phyloP scores from a whole-genome alignment of 2,888 invertebrate genomes.

The Eilema depressum region DNA sequence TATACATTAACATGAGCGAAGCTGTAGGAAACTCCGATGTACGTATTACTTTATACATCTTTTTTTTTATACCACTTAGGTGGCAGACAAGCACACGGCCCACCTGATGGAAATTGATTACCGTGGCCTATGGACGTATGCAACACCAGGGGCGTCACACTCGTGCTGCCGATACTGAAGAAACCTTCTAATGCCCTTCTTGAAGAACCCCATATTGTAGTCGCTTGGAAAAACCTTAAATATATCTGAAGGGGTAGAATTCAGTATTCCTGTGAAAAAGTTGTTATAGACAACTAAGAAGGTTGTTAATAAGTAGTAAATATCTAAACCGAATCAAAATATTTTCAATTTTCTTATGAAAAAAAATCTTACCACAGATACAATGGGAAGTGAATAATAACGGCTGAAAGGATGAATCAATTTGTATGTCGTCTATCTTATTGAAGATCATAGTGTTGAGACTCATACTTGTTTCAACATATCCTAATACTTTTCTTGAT shows the following conservation, averaged over 20 bases:
- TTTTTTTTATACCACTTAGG: no score
- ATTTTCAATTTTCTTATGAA: background rate
- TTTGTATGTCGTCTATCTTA: background rate
- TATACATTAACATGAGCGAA: background rate
- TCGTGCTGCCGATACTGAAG: no score
- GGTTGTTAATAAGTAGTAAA: background rate
- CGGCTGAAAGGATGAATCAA: background rate
- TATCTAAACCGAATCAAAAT: background rate
- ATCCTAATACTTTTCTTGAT: background rate
- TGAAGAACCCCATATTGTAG: no score
- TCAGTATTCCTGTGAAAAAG: no score
- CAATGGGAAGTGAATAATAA: background rate
- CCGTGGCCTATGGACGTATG: no score
- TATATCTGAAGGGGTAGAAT: background rate
- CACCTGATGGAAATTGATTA: no score
- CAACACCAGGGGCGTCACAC: no score
- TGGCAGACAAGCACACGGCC: no score
- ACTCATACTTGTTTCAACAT: background rate
- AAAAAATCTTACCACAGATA: no score
- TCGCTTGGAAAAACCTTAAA: no score
- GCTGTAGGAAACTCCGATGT: background rate
- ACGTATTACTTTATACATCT: no score
- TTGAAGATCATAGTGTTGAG: background rate
- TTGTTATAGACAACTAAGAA: background rate
- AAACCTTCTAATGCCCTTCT: no score